Conservation (phyloP, 2,797 vertebrate species). For the Tenualosa thibaudeaui region DNA sequence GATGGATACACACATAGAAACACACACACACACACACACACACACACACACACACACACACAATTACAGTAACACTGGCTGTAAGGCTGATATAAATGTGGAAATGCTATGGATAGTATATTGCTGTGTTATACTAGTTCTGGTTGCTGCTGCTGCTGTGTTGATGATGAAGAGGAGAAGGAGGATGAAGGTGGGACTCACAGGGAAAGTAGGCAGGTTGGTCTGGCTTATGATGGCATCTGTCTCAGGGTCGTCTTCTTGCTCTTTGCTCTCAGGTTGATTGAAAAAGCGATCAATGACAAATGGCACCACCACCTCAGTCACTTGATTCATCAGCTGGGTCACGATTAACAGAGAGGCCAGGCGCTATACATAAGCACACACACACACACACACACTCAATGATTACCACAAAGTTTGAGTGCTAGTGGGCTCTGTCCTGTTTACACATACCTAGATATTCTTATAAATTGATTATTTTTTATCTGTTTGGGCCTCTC, state of each 20-base stretch:
- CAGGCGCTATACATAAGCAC: constrained; percentile 65
- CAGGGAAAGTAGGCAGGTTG: constrained; percentile 70
- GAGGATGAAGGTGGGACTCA: constrained; percentile 53
- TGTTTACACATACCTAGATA: too few relatives aligned
- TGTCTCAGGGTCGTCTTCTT: constrained; percentile 73
- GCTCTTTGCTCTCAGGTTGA: constrained; percentile 59
- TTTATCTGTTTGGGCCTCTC: too few relatives aligned
- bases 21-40: constrained; percentile 29
- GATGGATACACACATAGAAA: constrained; percentile 28
- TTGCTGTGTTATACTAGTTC: background rate
- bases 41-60: constrained; percentile 24
- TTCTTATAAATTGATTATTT: too few relatives aligned
- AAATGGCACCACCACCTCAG: constrained; percentile 77
- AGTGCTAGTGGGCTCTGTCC: too few relatives aligned
- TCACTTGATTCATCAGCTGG: constrained; percentile 79
- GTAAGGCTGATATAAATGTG: background rate
- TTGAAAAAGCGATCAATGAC: constrained; percentile 72
- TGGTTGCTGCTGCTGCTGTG: background rate
- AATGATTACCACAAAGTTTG: too few relatives aligned
- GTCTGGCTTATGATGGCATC: constrained; percentile 76
- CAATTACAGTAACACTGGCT: background rate
- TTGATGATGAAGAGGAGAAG: background rate
- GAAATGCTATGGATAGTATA: background rate
- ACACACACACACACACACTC: constrained; percentile 2
- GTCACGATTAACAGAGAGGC: constrained; percentile 75